A percentile compares a stretch with the other conserved stretches of the same genome.
These are phyloP conservation scores for Columba janthina DNA, from an alignment of 2,113 vertebrate genomes.

Conservation along the genomic window DNA sequence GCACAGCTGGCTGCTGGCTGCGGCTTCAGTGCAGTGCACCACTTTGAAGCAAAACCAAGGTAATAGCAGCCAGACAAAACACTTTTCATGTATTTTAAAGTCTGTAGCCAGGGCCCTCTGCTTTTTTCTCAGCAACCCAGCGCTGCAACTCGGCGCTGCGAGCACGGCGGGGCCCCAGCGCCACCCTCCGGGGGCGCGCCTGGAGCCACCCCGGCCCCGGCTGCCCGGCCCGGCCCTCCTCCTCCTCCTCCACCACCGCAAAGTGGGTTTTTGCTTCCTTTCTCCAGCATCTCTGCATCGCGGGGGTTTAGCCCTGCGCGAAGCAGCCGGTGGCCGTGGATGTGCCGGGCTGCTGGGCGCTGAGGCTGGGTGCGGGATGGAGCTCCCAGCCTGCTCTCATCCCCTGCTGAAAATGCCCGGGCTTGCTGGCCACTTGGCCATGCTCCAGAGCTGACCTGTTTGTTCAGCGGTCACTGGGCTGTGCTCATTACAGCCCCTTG, in stretches of 20 bases:
- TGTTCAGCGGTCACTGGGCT: neutral
- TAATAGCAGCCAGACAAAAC: neutral
- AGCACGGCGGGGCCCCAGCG: neutral
- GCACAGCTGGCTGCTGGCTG: neutral
- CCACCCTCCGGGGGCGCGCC: conserved; percentile 39
- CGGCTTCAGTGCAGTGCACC: fast-evolving
- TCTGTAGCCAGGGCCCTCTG: neutral
- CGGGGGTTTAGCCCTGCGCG: neutral
- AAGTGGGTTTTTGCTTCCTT: fast-evolving
- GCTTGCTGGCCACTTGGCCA: neutral
- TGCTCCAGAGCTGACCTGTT: neutral
- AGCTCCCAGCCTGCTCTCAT: neutral
- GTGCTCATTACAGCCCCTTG: neutral
- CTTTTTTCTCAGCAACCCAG: neutral
- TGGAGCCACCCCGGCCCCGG: neutral
- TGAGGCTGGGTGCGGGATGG: too few species aligned
- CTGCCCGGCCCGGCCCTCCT: neutral
- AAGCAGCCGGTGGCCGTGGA: neutral
- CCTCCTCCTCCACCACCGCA: fast-evolving
- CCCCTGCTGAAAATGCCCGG: neutral
- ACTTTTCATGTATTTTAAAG: fast-evolving
- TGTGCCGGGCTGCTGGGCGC: neutral
- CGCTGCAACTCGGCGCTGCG: neutral
- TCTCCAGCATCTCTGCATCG: neutral
- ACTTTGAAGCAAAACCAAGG: neutral